phyloP scores from a whole-genome alignment of 2,888 invertebrate species.

The Nematopogon swammerdamellus region DNA sequence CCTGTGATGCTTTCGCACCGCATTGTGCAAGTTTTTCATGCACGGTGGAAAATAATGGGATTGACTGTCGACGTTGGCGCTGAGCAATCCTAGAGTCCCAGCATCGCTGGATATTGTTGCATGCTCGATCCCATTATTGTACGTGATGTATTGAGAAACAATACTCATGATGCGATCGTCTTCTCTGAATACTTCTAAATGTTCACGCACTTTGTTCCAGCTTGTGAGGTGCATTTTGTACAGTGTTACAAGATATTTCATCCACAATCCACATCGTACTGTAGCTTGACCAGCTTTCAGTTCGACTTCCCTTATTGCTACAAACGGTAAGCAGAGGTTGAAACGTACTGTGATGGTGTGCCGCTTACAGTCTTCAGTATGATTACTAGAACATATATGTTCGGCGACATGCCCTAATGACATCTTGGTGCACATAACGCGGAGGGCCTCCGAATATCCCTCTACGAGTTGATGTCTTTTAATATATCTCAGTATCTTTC shows the following conservation, averaged over 20 bases:
- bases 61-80: conserved; percentile 36
- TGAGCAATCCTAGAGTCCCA: conserved; percentile 20
- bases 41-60: conserved; percentile 58
- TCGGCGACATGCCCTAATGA: conserved; percentile 30
- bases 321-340: conserved; percentile 47
- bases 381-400: conserved; percentile 24
- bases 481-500: conserved; percentile 27
- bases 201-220: conserved; percentile 23
- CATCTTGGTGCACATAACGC: conserved; percentile 28
- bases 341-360: conserved; percentile 49
- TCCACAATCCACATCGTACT: conserved; percentile 58
- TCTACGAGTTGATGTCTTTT: conserved; percentile 20
- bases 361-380: conserved; percentile 20
- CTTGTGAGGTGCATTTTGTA: conserved; percentile 38
- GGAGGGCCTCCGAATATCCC: conserved; percentile 21
- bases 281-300: conserved; percentile 46
- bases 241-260: conserved; percentile 38
- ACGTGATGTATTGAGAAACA: conserved; percentile 21
- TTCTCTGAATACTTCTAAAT: conserved; percentile 22
- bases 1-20: conserved; percentile 55
- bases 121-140: too few relatives aligned
- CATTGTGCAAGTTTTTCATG: conserved; percentile 59
- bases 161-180: conserved; percentile 34
- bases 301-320: conserved; percentile 49
- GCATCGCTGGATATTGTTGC: too few relatives aligned